Evolutionary conservation across 2,888 invertebrate species (phyloP).

Genomic region (Taphrorychus bicolor): DNA sequence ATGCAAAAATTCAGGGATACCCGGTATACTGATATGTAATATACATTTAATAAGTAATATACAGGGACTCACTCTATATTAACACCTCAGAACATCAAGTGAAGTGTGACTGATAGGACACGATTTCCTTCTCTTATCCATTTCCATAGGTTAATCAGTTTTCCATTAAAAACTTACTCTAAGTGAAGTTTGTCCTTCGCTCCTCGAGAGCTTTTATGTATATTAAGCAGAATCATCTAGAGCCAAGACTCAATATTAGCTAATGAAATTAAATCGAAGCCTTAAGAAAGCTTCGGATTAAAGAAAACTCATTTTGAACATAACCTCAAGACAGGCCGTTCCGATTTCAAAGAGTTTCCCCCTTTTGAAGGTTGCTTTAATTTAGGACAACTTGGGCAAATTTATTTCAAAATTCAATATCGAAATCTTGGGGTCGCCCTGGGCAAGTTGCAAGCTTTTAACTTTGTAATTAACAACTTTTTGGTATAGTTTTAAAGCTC

Average conservation of each 20-base stretch:
- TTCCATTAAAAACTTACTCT: not conserved
- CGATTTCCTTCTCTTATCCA: not conserved
- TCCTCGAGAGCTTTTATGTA: not conserved
- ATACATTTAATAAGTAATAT: too few species aligned
- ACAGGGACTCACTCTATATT: too few species aligned
- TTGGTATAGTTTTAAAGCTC: conserved; percentile 28
- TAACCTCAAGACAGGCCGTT: conserved; percentile 15
- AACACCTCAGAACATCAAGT: too few species aligned
- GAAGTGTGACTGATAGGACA: not conserved
- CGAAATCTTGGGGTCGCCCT: conserved; percentile 12
- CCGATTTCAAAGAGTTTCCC: conserved; percentile 15
- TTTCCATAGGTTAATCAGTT: not conserved
- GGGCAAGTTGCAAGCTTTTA: conserved; percentile 23
- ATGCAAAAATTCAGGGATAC: too few species aligned
- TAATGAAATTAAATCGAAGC: conserved; percentile 13
- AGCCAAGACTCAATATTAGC: conserved; percentile 13
- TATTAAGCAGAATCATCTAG: conserved; percentile 5
- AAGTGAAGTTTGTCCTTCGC: not conserved
- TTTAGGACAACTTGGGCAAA: conserved; percentile 26
- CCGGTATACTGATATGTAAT: too few species aligned
- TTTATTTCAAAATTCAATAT: conserved; percentile 35
- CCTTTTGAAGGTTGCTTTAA: conserved; percentile 10
- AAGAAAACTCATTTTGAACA: conserved; percentile 8
- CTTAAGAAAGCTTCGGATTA: conserved; percentile 5
- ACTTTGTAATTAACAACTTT: conserved; percentile 35